A percentile compares a stretch with the other conserved stretches of the same genome.
Conservation (phyloP, 2,888 invertebrate genomes). For the Tipula confusa region DNA sequence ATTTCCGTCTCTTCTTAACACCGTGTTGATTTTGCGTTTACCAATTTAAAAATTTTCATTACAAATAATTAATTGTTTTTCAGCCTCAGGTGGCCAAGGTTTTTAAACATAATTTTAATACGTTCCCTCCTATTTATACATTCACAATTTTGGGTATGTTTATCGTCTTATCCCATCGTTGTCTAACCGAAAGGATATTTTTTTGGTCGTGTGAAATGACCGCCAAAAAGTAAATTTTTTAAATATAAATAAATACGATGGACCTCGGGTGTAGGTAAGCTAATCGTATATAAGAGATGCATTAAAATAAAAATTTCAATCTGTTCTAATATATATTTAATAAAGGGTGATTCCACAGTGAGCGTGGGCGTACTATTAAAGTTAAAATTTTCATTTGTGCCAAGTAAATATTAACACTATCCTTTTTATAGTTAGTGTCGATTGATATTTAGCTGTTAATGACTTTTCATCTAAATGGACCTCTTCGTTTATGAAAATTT, state of each 20-base stretch:
- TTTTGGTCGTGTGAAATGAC: neutral
- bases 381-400: no score
- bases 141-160: neutral
- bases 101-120: neutral
- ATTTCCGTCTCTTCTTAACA: no score
- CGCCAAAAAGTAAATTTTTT: neutral
- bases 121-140: neutral
- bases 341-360: no score
- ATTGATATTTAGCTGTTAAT: no score
- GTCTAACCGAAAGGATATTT: neutral
- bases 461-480: no score
- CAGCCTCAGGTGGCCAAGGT: neutral
- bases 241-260: neutral
- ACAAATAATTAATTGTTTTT: neutral
- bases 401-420: no score
- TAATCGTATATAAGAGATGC: neutral
- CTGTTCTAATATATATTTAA: neutral
- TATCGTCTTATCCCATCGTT: neutral
- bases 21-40: neutral
- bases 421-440: no score
- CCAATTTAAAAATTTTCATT: neutral
- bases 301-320: neutral
- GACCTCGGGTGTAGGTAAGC: neutral
- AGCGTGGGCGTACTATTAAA: no score
- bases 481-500: no score